Percentiles rank a stretch among this genome's conserved stretches.
phyloP scores from a whole-genome alignment of 1,140 invertebrate species.

The Zaprionus ornatus region DNA sequence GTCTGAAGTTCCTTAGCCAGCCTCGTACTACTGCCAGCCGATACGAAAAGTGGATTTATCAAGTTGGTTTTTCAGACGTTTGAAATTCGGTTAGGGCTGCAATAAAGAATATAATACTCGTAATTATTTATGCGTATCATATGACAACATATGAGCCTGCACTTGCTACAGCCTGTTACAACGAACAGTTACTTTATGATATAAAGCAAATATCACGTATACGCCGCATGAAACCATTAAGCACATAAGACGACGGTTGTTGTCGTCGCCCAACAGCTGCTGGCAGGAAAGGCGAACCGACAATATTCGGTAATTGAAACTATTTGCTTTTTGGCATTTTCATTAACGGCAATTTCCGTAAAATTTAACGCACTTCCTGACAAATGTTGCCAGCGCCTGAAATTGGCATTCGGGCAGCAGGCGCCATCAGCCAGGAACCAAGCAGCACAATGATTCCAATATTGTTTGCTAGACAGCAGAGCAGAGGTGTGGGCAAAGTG shows the following conservation, averaged over 20 bases:
- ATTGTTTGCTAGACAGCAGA: neutral
- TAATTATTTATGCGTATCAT: conserved; percentile 4
- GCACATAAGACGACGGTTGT: conserved; percentile 33
- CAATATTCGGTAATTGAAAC: conserved; percentile 69
- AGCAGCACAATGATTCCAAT: conserved; percentile 10
- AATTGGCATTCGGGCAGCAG: conserved; percentile 37
- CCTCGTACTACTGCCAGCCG: neutral
- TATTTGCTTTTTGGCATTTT: conserved; percentile 77
- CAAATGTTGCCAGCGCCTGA: conserved; percentile 65
- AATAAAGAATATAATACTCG: conserved; percentile 19
- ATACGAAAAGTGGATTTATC: neutral
- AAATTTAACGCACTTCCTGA: conserved; percentile 72
- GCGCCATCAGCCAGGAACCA: neutral
- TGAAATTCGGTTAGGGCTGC: neutral
- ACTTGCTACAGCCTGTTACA: conserved; percentile 12
- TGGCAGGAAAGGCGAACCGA: neutral
- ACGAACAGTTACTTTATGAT: conserved; percentile 36
- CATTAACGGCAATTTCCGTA: conserved; percentile 72
- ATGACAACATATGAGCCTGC: conserved; percentile 16
- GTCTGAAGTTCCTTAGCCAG: conserved; percentile 17
- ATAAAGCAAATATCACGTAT: conserved; percentile 67
- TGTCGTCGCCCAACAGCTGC: neutral
- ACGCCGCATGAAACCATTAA: conserved; percentile 53
- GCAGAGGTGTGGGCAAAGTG: too few relatives aligned
- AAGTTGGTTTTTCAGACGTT: neutral